A percentile compares a stretch with the other conserved stretches of the same genome.
phyloP scores from a whole-genome alignment of 1,140 invertebrate species.

The Drosophila nigrodunni region DNA sequence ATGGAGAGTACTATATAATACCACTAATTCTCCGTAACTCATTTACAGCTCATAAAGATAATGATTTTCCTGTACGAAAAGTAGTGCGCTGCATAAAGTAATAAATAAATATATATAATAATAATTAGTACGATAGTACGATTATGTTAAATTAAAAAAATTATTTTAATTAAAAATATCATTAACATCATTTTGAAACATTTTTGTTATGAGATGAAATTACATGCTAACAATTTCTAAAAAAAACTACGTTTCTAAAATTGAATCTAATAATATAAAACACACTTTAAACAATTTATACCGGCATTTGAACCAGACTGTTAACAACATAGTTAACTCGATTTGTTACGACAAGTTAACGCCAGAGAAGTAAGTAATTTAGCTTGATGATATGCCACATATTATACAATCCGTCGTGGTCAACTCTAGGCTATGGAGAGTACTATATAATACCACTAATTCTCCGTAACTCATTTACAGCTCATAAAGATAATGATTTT shows the following conservation, averaged over 20 bases:
- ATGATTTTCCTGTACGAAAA: slow-evolving; percentile 66
- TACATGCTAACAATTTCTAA: too few relatives aligned
- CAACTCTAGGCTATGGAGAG: neutral
- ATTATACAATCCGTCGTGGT: slow-evolving; percentile 13
- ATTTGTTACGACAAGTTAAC: slow-evolving; percentile 24
- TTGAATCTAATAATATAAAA: too few relatives aligned
- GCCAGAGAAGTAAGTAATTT: slow-evolving; percentile 20
- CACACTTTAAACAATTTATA: neutral
- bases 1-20: slow-evolving; percentile 23
- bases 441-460: slow-evolving; percentile 46
- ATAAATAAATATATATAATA: too few relatives aligned
- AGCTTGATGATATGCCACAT: slow-evolving; percentile 5
- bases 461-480: slow-evolving; percentile 68
- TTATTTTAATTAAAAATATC: too few relatives aligned
- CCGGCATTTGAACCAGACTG: neutral
- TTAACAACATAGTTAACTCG: neutral
- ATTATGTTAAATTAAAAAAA: too few relatives aligned
- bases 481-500: slow-evolving; percentile 69
- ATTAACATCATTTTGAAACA: too few relatives aligned
- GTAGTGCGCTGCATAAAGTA: slow-evolving; percentile 57
- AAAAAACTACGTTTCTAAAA: too few relatives aligned
- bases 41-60: slow-evolving; percentile 67
- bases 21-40: slow-evolving; percentile 62
- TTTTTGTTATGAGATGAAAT: too few relatives aligned
- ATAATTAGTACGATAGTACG: too few relatives aligned